phyloP scores from a whole-genome alignment of 2,888 invertebrate species.

The Heliconius erato region DNA sequence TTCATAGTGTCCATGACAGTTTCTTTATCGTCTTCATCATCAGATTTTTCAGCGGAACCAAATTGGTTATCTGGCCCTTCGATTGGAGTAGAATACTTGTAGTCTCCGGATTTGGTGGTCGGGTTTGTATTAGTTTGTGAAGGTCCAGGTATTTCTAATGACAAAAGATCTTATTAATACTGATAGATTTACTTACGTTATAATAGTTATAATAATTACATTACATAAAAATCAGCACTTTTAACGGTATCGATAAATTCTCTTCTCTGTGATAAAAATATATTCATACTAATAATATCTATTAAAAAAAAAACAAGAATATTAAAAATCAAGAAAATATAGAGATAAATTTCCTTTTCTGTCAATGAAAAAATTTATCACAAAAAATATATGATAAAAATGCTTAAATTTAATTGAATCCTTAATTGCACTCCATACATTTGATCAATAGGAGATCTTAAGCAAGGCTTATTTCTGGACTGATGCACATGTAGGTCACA shows the following conservation, averaged over 20 bases:
- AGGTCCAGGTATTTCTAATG: constrained; percentile 91
- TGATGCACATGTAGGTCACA: constrained; percentile 56
- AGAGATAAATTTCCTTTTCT: no score
- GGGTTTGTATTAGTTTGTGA: constrained; percentile 84
- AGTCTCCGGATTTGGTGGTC: constrained; percentile 85
- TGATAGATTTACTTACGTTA: no score
- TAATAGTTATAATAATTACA: no score
- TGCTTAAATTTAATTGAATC: background rate
- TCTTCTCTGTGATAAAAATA: background rate
- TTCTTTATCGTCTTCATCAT: constrained; percentile 86
- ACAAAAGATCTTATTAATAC: constrained; percentile 33
- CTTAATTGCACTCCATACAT: constrained; percentile 30
- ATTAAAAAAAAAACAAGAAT: no score
- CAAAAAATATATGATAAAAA: no score
- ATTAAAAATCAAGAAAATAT: no score
- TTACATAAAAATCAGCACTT: no score
- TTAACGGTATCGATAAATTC: no score
- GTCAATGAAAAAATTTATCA: no score
- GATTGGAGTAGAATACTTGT: constrained; percentile 75
- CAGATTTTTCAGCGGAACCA: constrained; percentile 90
- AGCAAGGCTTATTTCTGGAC: constrained; percentile 53
- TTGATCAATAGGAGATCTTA: constrained; percentile 50
- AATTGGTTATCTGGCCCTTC: constrained; percentile 88
- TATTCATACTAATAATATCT: background rate
- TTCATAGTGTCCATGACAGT: constrained; percentile 58